A percentile compares a stretch with the other conserved stretches of the same genome.
Evolutionary conservation across 64 coral and sea anemone species (phyloP).

Genomic region (Porites australiensis): DNA sequence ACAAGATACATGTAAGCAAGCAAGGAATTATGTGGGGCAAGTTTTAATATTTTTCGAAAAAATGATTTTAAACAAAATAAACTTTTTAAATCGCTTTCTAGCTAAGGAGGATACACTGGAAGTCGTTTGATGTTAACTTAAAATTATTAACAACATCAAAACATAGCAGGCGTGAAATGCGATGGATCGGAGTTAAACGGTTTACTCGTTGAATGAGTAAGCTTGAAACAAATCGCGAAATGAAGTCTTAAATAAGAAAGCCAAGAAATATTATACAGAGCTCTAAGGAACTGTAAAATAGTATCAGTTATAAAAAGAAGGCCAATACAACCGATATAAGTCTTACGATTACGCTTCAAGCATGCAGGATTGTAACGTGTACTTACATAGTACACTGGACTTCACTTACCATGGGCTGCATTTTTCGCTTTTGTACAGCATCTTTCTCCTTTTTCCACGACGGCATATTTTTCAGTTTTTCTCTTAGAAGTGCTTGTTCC

Average conservation of each 20-base stretch:
- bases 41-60: too few species aligned
- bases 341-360: too few species aligned
- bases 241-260: background rate
- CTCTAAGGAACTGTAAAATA: background rate
- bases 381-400: background rate
- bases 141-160: background rate
- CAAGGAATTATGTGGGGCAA: too few species aligned
- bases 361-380: too few species aligned
- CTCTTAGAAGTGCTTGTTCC: conserved; percentile 93
- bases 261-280: background rate
- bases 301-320: background rate
- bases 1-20: too few species aligned
- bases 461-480: conserved; percentile 74
- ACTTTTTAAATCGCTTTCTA: too few species aligned
- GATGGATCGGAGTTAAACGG: background rate
- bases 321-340: too few species aligned
- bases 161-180: background rate
- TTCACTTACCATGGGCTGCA: conserved; percentile 85
- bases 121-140: too few species aligned
- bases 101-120: too few species aligned
- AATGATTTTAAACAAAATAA: too few species aligned
- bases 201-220: too few species aligned
- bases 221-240: background rate
- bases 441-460: conserved; percentile 95
- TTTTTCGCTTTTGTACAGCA: conserved; percentile 67